Conservation (phyloP, 2,888 invertebrate species). For the Drosophila aldrichi region DNA sequence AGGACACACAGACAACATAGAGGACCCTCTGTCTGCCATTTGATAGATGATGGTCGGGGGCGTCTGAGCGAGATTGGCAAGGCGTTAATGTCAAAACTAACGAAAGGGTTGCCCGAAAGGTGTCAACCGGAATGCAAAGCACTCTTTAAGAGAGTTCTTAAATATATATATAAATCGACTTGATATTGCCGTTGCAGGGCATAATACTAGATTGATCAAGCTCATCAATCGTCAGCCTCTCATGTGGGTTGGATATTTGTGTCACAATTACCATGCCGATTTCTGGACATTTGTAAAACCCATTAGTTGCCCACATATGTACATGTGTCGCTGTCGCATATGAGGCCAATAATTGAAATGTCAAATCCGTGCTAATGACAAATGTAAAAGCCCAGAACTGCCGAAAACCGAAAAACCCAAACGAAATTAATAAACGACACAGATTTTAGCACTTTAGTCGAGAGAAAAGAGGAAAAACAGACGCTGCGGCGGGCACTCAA, state of each 20-base stretch:
- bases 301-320: constrained; percentile 53
- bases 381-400: constrained; percentile 55
- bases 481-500: constrained; percentile 50
- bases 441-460: constrained; percentile 76
- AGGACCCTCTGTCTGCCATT: constrained; percentile 52
- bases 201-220: neutral
- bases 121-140: constrained; percentile 1
- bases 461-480: constrained; percentile 15
- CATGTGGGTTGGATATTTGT: constrained; percentile 28
- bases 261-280: constrained; percentile 42
- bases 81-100: constrained; percentile 47
- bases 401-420: constrained; percentile 31
- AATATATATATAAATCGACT: neutral
- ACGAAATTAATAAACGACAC: constrained; percentile 75
- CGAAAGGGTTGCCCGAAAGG: constrained; percentile 39
- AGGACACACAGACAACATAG: constrained; percentile 30
- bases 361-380: constrained; percentile 76
- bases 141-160: neutral
- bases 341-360: constrained; percentile 74
- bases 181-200: neutral
- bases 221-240: constrained; percentile 21
- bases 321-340: constrained; percentile 34
- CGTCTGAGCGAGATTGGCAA: constrained; percentile 48
- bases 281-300: constrained; percentile 33
- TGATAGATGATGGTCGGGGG: constrained; percentile 49